Base-by-base conservation (phyloP, 2,888 invertebrate genomes). In the Meganola albula region DNA sequence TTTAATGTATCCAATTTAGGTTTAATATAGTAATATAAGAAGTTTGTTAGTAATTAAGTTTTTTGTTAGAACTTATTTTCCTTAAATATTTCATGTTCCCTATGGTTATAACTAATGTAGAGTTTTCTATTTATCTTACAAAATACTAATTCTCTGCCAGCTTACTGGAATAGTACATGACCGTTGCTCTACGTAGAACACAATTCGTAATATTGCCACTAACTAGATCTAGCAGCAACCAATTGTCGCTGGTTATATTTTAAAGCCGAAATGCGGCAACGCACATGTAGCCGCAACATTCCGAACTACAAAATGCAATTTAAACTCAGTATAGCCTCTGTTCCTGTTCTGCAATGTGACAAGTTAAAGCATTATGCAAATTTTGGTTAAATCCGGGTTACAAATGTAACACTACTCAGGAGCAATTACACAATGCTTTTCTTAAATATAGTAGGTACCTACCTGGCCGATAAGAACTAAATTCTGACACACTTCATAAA, bases 321-420 rank as follows among this genome's bases (percentile, higher is more conserved):
- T 74, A 74, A 73, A 69, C 75, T 67, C 64, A 58, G 62, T 67
- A 58, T 55, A 63, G 61, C 65, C 66, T 60, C 63, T 64, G 65
- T 64, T 54, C 59, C 64, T 60, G 52, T 57, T 48, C 63, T 65
- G 64, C 65, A 70, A 67, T 72, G 71, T 74, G 71, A 73, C 75
- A 74, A 73, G 70, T 74, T 77, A 76, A 70, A 72, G 70, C 74
- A 71, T 73, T 74, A 73, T 74, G 74, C 68, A 77, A 73, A 77
- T 75, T 66, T 57, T 36, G 54, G 62, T 57, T 66, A 70, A 67
- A 68, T 69, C 70, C 63, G 63, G 59, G 58, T 63, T 64, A 69
- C 65, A 61, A 64, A 70, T 72, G 71, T 64, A 63, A 62, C 60
- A 58, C 61, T 53, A 58, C 54, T 45, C 44, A 36, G n/a, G 38